Conservation (phyloP, 2,888 invertebrate genomes). For the Cyrtodaria siliqua region DNA sequence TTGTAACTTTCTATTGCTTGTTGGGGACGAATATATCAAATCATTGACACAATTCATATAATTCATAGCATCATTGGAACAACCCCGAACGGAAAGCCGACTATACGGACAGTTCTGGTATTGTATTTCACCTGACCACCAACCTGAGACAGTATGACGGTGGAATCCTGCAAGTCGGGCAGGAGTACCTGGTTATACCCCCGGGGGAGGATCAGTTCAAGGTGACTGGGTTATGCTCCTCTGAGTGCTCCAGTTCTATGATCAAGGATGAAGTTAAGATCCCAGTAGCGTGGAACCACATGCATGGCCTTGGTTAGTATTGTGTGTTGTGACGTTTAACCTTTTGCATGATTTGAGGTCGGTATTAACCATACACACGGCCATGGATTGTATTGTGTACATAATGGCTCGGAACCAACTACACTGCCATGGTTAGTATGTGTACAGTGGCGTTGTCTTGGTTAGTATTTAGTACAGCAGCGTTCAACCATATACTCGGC, state of each 20-base stretch:
- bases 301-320: constrained; percentile 56
- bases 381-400: too few relatives aligned
- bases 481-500: too few relatives aligned
- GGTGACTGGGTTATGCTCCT: constrained; percentile 16
- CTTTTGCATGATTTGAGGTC: neutral
- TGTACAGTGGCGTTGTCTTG: too few relatives aligned
- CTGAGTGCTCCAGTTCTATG: constrained; percentile 34
- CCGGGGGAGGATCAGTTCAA: constrained; percentile 40
- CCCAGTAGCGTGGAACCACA: constrained; percentile 47
- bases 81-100: constrained; percentile 63
- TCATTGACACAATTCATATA: too few relatives aligned
- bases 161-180: constrained; percentile 64
- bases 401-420: too few relatives aligned
- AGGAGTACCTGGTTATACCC: constrained; percentile 65
- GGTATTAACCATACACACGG: too few relatives aligned
- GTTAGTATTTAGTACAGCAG: too few relatives aligned
- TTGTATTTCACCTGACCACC: constrained; percentile 65
- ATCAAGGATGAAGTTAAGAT: constrained; percentile 44
- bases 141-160: constrained; percentile 64
- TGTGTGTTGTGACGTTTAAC: neutral
- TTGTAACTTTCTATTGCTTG: too few relatives aligned
- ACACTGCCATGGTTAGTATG: too few relatives aligned
- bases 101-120: constrained; percentile 70
- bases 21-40: too few relatives aligned
- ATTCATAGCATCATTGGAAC: constrained; percentile 16